Percentiles rank a stretch among this genome's conserved stretches.
Conservation (phyloP, 37 sponge, comb jelly and placozoan genomes). For the Crambe crambe region DNA sequence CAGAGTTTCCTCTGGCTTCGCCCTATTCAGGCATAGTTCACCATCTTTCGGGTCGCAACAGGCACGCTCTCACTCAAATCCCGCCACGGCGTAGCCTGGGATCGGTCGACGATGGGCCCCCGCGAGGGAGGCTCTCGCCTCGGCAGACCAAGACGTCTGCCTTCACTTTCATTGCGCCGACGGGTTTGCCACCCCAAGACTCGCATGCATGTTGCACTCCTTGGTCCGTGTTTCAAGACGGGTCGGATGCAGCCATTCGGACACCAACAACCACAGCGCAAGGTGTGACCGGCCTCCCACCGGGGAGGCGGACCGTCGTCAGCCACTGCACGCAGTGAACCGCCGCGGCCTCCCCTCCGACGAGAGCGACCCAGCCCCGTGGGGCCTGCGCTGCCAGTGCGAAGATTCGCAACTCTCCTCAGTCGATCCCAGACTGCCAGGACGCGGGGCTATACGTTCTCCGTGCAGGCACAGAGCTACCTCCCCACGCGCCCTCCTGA, state of each 20-base stretch:
- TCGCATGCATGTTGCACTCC: constrained; percentile 81
- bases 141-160: constrained; percentile 23
- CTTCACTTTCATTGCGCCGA: constrained; percentile 69
- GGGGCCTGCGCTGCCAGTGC: constrained; percentile 13
- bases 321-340: constrained; percentile 8
- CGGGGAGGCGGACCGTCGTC: not conserved
- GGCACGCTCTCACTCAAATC: constrained; percentile 66
- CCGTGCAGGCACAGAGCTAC: constrained; percentile 12
- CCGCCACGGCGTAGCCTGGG: constrained; percentile 35
- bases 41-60: constrained; percentile 74
- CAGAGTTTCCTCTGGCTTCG: constrained; percentile 86
- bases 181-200: constrained; percentile 71
- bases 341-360: not conserved
- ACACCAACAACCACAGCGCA: constrained; percentile 30
- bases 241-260: constrained; percentile 55
- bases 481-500: constrained; percentile 27
- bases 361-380: constrained; percentile 29
- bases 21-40: constrained; percentile 70
- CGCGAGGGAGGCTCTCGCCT: constrained; percentile 48
- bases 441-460: constrained; percentile 16
- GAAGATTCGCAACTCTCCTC: constrained; percentile 20
- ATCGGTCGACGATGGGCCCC: constrained; percentile 67
- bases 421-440: constrained; percentile 1
- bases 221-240: constrained; percentile 89
- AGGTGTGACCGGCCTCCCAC: constrained; percentile 53